Percentiles rank a stretch among this genome's conserved stretches.
These are phyloP conservation scores for Acanthosoma haemorrhoidale DNA, from an alignment of 2,888 invertebrate species.

Conservation along the genomic window DNA sequence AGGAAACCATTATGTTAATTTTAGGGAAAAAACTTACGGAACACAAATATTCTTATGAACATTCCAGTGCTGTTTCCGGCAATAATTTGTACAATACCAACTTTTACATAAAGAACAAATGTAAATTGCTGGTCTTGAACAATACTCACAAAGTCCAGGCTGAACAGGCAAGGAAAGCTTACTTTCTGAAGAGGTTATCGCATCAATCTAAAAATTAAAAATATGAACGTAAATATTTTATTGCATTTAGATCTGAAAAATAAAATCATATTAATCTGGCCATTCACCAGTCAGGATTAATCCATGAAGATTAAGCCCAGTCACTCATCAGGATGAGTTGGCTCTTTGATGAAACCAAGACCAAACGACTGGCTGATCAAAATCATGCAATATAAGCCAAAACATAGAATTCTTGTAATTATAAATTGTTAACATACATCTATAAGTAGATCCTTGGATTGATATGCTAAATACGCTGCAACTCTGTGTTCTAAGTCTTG, in stretches of 20 bases:
- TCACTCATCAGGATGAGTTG: too few species aligned
- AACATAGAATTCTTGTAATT: too few species aligned
- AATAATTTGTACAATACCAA: conserved; percentile 31
- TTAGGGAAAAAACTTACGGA: conserved; percentile 28
- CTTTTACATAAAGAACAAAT: conserved; percentile 24
- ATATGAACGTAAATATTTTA: not conserved
- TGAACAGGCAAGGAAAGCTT: conserved; percentile 6
- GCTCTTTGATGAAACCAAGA: too few species aligned
- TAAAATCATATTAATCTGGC: too few species aligned
- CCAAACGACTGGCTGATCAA: too few species aligned
- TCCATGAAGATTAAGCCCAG: too few species aligned
- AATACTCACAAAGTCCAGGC: conserved; percentile 18
- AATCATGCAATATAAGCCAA: too few species aligned
- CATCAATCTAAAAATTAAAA: not conserved
- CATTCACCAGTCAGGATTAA: too few species aligned
- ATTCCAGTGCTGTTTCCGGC: conserved; percentile 20
- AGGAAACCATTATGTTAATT: too few species aligned
- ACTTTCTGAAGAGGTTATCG: not conserved
- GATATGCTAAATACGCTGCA: not conserved
- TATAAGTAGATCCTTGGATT: not conserved
- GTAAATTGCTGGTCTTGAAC: conserved; percentile 1
- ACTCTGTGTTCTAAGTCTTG: conserved; percentile 8
- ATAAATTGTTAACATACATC: conserved; percentile 5
- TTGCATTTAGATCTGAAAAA: not conserved
- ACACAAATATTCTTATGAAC: conserved; percentile 24